These are phyloP conservation scores for Calephelis virginiensis DNA, from an alignment of 1,140 invertebrate genomes.

Conservation along the genomic window DNA sequence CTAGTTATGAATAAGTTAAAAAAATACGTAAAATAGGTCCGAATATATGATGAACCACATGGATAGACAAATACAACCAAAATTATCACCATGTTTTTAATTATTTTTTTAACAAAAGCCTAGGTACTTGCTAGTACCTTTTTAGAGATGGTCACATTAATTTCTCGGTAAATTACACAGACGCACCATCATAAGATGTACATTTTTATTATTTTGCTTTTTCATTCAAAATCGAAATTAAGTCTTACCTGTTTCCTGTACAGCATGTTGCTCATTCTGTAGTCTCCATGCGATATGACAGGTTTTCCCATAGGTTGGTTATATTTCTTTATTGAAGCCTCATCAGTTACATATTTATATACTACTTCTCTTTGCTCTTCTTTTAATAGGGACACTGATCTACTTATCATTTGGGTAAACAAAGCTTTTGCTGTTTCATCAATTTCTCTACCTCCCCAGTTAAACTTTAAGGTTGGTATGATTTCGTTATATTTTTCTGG, in stretches of 20 bases:
- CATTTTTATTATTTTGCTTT: neutral
- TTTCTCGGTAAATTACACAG: no score
- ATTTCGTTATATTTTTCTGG: constrained; percentile 47
- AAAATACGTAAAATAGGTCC: no score
- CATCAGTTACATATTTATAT: constrained; percentile 22
- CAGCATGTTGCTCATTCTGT: constrained; percentile 49
- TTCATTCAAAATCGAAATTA: neutral
- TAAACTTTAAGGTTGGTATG: constrained; percentile 25
- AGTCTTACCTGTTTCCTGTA: constrained; percentile 36
- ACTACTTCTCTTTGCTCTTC: constrained; percentile 37
- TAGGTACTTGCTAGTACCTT: no score
- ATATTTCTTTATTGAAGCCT: constrained; percentile 23
- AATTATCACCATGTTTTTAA: no score
- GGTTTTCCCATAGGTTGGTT: constrained; percentile 27
- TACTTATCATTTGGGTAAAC: constrained; percentile 16
- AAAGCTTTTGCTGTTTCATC: constrained; percentile 13
- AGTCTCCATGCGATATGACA: constrained; percentile 49
- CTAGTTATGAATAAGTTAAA: no score
- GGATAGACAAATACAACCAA: no score
- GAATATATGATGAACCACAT: no score
- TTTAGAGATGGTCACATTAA: no score
- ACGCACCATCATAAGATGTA: no score
- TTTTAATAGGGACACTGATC: neutral
- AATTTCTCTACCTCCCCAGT: constrained; percentile 10
- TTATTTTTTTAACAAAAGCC: no score